Percentiles rank a stretch among this genome's conserved stretches.
Conservation (phyloP, 2,888 invertebrate species). For the Lysandra coridon region DNA sequence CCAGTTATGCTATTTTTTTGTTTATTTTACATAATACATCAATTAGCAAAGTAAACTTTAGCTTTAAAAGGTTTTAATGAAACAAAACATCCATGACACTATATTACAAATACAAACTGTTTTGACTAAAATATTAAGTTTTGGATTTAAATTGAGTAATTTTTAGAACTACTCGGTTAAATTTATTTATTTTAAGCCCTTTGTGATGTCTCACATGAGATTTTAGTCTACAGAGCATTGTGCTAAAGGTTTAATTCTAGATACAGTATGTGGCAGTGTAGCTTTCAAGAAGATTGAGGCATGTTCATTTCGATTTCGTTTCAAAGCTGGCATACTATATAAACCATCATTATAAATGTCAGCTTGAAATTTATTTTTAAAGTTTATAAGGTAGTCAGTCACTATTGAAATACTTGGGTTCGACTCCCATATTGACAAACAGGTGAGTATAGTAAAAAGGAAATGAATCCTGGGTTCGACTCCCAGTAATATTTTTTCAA, state of each 20-base stretch:
- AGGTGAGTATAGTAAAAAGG: not conserved
- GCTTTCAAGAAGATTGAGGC: no score
- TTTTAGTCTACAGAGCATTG: not conserved
- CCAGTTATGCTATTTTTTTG: not conserved
- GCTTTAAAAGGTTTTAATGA: not conserved
- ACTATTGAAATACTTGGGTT: not conserved
- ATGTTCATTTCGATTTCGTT: no score
- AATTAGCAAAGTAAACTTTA: not conserved
- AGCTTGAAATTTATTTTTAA: no score
- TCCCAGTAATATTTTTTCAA: not conserved
- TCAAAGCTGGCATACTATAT: no score
- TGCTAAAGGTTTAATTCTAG: not conserved
- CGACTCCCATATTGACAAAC: not conserved
- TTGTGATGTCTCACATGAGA: not conserved
- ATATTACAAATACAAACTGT: not conserved
- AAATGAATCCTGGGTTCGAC: slow-evolving; percentile 15
- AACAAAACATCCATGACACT: not conserved
- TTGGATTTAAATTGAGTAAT: not conserved
- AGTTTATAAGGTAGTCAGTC: no score
- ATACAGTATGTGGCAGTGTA: no score
- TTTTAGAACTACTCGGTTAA: not conserved
- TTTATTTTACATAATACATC: not conserved
- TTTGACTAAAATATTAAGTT: not conserved
- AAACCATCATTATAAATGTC: no score
- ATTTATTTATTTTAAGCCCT: not conserved